Evolutionary conservation across 2,113 vertebrate genomes (phyloP).

Genomic region (Cercocebus atys): DNA sequence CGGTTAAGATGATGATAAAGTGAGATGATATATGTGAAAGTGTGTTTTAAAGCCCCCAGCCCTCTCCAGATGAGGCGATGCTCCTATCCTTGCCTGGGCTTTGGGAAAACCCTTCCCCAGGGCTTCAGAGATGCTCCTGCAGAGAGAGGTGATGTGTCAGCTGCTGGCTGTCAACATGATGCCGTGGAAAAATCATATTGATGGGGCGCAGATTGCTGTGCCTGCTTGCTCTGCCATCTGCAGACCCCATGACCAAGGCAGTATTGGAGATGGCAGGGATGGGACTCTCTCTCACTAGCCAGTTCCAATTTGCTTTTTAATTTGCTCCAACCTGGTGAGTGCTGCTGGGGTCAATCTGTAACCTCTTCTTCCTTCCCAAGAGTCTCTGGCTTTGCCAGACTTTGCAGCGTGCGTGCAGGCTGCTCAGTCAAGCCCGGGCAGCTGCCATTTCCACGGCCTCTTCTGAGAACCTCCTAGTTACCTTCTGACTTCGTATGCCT

Average conservation of each 20-base stretch:
- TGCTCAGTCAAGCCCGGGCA: background rate
- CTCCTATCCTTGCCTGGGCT: background rate
- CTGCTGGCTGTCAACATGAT: slow-evolving; percentile 12
- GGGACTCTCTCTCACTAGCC: slow-evolving; percentile 1
- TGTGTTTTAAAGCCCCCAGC: background rate
- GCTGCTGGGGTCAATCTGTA: background rate
- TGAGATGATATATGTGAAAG: too few relatives aligned
- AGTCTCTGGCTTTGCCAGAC: background rate
- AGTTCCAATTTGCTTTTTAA: slow-evolving; percentile 59
- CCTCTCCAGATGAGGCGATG: rapidly evolving
- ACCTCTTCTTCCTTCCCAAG: background rate
- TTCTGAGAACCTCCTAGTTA: background rate
- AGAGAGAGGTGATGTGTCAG: slow-evolving; percentile 33
- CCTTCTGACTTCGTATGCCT: background rate
- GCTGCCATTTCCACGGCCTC: rapidly evolving
- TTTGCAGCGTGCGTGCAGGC: background rate
- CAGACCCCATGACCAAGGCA: background rate
- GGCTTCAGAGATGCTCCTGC: background rate
- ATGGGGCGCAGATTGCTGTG: background rate
- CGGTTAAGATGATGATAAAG: background rate
- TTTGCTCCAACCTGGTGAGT: background rate
- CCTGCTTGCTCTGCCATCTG: slow-evolving; percentile 55
- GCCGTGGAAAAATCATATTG: slow-evolving; percentile 30
- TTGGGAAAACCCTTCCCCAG: background rate
- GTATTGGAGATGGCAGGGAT: slow-evolving; percentile 12